Conservation (phyloP, 2,113 vertebrate species). For the Castor canadensis region DNA sequence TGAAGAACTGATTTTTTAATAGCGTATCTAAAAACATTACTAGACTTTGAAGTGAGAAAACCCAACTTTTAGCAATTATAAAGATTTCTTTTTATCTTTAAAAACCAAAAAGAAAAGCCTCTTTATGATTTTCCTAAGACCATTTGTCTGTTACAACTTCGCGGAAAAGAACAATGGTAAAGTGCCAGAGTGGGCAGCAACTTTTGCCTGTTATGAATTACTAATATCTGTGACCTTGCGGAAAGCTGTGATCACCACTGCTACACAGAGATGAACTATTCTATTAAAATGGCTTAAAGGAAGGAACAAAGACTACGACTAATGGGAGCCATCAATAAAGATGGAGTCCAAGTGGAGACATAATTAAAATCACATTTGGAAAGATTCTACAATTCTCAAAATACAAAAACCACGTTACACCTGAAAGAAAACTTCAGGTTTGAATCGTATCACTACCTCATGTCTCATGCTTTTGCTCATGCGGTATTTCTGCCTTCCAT, state of each 20-base stretch:
- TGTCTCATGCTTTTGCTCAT: not conserved
- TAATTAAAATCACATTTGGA: slow-evolving; percentile 13
- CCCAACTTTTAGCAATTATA: not conserved
- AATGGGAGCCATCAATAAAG: not conserved
- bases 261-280: slow-evolving; percentile 2
- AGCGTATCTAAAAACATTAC: not conserved
- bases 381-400: slow-evolving; percentile 31
- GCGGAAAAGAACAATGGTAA: not conserved
- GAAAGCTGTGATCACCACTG: not conserved
- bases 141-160: not conserved
- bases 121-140: not conserved
- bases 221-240: not conserved
- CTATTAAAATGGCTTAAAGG: not conserved
- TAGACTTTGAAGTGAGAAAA: not conserved
- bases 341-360: slow-evolving; percentile 3
- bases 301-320: not conserved
- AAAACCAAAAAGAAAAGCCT: not conserved
- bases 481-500: not conserved
- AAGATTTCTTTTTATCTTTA: not conserved
- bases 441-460: not conserved
- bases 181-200: not conserved
- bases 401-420: not conserved
- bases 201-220: not conserved
- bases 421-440: not conserved
- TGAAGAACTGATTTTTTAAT: slow-evolving; percentile 5